A percentile compares a stretch with the other conserved stretches of the same genome.
These are phyloP conservation scores for Coelogynopora nodosa DNA, from an alignment of 2,888 invertebrate species.

Conservation along the genomic window DNA sequence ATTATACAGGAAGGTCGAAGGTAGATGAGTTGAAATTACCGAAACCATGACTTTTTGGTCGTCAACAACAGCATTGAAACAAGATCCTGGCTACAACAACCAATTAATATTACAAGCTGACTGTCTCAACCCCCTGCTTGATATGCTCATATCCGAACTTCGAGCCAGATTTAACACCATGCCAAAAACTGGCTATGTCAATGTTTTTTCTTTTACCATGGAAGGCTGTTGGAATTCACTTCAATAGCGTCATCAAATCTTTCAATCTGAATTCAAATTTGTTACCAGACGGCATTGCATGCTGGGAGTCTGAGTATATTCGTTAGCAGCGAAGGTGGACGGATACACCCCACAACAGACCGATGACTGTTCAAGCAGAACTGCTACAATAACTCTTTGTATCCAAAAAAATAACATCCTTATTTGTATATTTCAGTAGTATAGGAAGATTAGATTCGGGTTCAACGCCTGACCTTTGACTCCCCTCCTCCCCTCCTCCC, in stretches of 20 bases:
- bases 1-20: constrained; percentile 18
- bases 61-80: constrained; percentile 13
- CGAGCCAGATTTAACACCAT: constrained; percentile 31
- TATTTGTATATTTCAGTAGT: too few relatives aligned
- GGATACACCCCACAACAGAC: background rate
- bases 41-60: background rate
- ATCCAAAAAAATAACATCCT: too few relatives aligned
- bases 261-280: constrained; percentile 31
- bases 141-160: constrained; percentile 17
- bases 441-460: too few relatives aligned
- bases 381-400: constrained; percentile 14
- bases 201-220: background rate
- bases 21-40: constrained; percentile 1
- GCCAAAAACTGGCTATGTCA: background rate
- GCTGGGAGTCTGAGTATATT: constrained; percentile 28
- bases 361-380: constrained; percentile 21
- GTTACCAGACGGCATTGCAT: constrained; percentile 18
- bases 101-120: constrained; percentile 8
- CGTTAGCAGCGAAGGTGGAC: background rate
- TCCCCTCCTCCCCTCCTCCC: too few relatives aligned
- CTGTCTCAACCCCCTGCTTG: constrained; percentile 11
- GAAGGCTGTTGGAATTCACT: constrained; percentile 3
- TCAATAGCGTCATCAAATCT: constrained; percentile 15
- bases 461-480: too few relatives aligned
- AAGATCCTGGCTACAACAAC: background rate